Percentiles rank a stretch among this genome's conserved stretches.
Evolutionary conservation across 2,113 vertebrate genomes (phyloP).

Genomic region (Cyanoliseus patagonus): DNA sequence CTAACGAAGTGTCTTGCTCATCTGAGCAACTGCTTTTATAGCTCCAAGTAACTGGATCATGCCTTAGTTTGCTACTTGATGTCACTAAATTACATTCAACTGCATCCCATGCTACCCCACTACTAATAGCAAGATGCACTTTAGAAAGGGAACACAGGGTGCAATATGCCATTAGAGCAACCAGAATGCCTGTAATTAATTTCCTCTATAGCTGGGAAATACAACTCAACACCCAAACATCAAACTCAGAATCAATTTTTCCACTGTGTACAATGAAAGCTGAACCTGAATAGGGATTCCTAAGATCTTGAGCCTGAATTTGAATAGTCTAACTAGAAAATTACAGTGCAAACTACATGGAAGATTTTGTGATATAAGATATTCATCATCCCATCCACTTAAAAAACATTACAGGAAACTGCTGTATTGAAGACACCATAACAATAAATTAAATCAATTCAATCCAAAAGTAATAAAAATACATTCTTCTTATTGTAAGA

Average conservation of each 20-base stretch:
- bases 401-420: background rate
- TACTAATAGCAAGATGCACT: slow-evolving; percentile 68
- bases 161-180: slow-evolving; percentile 34
- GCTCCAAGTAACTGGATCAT: background rate
- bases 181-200: background rate
- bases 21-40: slow-evolving; percentile 28
- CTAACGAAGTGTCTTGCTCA: background rate
- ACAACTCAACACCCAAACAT: background rate
- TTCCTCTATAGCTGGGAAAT: background rate
- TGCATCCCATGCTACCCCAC: background rate
- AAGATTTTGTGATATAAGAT: background rate
- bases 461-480: background rate
- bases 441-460: background rate
- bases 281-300: background rate
- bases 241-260: background rate
- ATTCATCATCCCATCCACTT: background rate
- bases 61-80: background rate
- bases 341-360: background rate
- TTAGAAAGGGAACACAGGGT: slow-evolving; percentile 40
- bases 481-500: background rate
- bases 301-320: background rate
- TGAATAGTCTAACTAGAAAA: background rate
- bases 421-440: background rate
- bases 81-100: slow-evolving; percentile 40
- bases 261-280: background rate